Base-by-base conservation (phyloP, 2,888 invertebrate species). In the Napeogenes sylphis region DNA sequence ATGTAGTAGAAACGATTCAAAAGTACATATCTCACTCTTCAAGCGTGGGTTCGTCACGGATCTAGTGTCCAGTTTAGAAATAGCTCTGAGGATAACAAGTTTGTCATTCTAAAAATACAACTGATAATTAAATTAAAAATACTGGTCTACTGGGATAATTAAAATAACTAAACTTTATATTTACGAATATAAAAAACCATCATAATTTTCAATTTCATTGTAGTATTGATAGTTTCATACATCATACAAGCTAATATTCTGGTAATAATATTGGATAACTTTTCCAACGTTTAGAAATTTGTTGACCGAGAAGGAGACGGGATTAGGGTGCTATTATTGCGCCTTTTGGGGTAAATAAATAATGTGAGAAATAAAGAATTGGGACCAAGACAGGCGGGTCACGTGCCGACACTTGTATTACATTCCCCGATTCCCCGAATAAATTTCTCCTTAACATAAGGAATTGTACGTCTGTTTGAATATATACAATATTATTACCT, bases 341-440 rank as follows among this genome's bases (percentile, higher is more conserved):
- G 55, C 63, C 66, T 66, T 66, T 66, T 76, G 79, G 80, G 79
- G 81, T 81, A 82, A 83, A 80, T 80, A 81, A 80, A 81, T 80
- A 80, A 76, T 78, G 75, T 75, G 74, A 70, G 73, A 74, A 73
- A 75, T 79, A 80, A 55, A 56, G 45, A 45, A 42, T 56, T 30
- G 68, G 70, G 72, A 83, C 82, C 70, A 70, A 64, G 87, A 13
- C 4, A 3, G 51, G 4, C 8, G 42, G 58, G 59, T 64, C 63
- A 56, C 57, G 68, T 71, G 74, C 69, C 76, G 72, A 75, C 81
- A 78, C 77, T 84, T 84, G 84, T 87, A 87, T 87, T 87, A 87
- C 84, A 87, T 88, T 85, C 84, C 76, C 75, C 77, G 78, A 87
- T 88, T 85, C 84, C 76, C 75, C 77, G 78, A 85, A 84, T 83